A percentile compares a stretch with the other conserved stretches of the same genome.
Evolutionary conservation across 1,140 invertebrate species (phyloP).

Genomic region (Temnothorax nylanderi): DNA sequence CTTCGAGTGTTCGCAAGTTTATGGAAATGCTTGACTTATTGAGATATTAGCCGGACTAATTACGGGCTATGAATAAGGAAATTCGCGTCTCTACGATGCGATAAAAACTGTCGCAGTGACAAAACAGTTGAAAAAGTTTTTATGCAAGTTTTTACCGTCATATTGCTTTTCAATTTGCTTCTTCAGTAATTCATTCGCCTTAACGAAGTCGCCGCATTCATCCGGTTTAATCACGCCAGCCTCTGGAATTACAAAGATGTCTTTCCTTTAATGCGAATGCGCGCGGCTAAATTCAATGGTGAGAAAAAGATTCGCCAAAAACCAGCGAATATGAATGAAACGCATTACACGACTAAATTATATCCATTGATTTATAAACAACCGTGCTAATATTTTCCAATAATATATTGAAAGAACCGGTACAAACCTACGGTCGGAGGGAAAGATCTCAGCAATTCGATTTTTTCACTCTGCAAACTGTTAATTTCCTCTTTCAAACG

Average conservation of each 20-base stretch:
- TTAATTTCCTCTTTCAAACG: conserved; percentile 3
- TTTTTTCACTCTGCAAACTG: not conserved
- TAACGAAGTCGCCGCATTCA: conserved; percentile 72
- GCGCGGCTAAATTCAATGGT: conserved; percentile 23
- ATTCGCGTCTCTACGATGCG: not conserved
- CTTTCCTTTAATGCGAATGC: conserved; percentile 33
- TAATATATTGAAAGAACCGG: not conserved
- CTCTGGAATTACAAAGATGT: conserved; percentile 55
- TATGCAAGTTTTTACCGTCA: conserved; percentile 68
- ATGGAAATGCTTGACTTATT: conserved; percentile 40
- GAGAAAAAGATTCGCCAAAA: conserved; percentile 11
- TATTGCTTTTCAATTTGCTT: conserved; percentile 71
- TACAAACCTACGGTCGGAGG: not conserved
- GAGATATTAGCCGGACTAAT: conserved; percentile 39
- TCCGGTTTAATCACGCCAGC: conserved; percentile 50
- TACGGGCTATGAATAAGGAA: conserved; percentile 52
- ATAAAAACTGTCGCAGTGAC: not conserved
- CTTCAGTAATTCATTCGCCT: conserved; percentile 70
- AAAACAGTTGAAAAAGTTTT: conserved; percentile 40
- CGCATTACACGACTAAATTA: conserved; percentile 17
- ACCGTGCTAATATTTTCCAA: not conserved
- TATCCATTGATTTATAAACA: not conserved
- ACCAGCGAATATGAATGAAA: not conserved
- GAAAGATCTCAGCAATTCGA: not conserved
- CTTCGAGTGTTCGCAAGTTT: not conserved